These are phyloP conservation scores for Heliconius erato DNA, from an alignment of 2,888 invertebrate genomes.

Conservation along the genomic window DNA sequence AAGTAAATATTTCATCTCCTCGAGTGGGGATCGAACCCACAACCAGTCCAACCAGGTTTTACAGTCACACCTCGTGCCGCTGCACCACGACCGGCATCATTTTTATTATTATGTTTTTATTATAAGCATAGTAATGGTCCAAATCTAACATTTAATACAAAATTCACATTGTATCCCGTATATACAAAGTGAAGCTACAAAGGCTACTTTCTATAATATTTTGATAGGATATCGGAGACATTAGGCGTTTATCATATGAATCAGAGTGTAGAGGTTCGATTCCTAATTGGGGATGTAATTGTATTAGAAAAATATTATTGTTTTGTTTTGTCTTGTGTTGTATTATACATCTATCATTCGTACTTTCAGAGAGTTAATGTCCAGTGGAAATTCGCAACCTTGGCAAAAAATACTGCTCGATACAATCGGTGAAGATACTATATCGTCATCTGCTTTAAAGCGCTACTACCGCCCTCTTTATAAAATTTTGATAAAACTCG, in stretches of 20 bases:
- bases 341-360: no score
- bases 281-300: no score
- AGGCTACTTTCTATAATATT: background rate
- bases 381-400: slow-evolving; percentile 83
- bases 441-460: slow-evolving; percentile 83
- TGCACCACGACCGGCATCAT: no score
- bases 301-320: slow-evolving; percentile 84
- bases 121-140: background rate
- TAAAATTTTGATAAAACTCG: slow-evolving; percentile 75
- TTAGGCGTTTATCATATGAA: background rate
- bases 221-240: background rate
- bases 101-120: no score
- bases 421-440: slow-evolving; percentile 79
- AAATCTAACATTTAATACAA: no score
- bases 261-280: no score
- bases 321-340: slow-evolving; percentile 65
- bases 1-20: no score
- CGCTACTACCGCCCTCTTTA: slow-evolving; percentile 87
- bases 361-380: slow-evolving; percentile 85
- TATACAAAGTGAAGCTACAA: background rate
- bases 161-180: no score
- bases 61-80: no score
- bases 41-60: no score
- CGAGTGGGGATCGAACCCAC: no score
- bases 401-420: slow-evolving; percentile 84